Base-by-base conservation (phyloP, 2,888 invertebrate species). In the Anoncus sp. region DNA sequence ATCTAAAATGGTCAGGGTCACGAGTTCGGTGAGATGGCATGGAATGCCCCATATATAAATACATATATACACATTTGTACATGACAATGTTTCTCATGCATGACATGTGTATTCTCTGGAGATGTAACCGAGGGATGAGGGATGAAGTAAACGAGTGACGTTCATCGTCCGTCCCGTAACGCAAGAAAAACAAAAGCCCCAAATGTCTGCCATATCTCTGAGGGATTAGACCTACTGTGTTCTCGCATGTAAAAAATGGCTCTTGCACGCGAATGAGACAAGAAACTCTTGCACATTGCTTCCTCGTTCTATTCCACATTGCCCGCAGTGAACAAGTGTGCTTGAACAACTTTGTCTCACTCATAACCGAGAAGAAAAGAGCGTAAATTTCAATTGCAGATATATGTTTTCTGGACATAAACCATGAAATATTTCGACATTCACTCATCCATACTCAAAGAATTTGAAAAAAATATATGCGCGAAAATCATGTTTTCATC, bases 21-120 rank as follows among this genome's bases (percentile, higher is more conserved):
- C 35, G 57, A 62, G 47, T 66, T 60, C 60, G 60, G 71, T 76
- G 55, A 45, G n/a, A n/a, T n/a, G n/a, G n/a, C n/a, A n/a, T n/a
- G n/a, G n/a, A n/a, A n/a, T n/a, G n/a, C n/a, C n/a, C n/a, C n/a
- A n/a, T n/a, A n/a, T n/a, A n/a, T n/a, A 20, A 38, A 16, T 53
- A 18, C 20, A 66, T 55, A 20, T 12, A n/a, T 22, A 14, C 3
- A 59, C 22, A 40, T n/a, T 20, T 35, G n/a, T 59, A 38, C 16
- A 24, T 1, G 3, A 63, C 18, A 7, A 53, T 43, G 38, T 27
- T 18, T 12, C 43, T 24, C 53, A 43, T 66, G 53, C 3, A 2
- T 22, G n/a, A 31, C 20, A 40, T 45, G 53, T 60, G 55, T 40
- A 60, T 49, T 70, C 70, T 40, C 65, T 24, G n/a, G 70, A 60